These are phyloP conservation scores for Discoglossus pictus DNA, from an alignment of 2,797 vertebrate species.

Conservation along the genomic window DNA sequence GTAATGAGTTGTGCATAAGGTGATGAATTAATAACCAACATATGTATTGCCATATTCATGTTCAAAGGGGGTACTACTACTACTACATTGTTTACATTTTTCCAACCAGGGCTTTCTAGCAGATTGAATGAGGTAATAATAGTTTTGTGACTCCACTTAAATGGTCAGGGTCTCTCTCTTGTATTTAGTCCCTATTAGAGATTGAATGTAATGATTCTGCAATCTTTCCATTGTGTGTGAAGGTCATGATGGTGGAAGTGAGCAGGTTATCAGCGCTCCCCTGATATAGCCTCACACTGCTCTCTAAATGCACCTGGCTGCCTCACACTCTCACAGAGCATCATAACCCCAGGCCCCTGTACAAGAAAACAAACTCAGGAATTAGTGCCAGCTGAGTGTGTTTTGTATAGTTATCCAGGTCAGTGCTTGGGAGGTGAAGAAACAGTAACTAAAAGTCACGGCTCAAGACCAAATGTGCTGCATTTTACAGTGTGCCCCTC, in stretches of 20 bases:
- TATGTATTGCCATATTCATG: no score
- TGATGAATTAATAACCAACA: no score
- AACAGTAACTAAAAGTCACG: conserved; percentile 48
- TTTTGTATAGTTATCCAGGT: conserved; percentile 47
- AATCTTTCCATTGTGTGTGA: conserved; percentile 48
- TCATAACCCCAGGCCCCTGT: conserved; percentile 56
- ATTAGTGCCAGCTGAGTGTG: conserved; percentile 55
- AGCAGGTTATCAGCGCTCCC: conserved; percentile 56
- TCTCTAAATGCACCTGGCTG: conserved; percentile 64
- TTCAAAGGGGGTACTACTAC: no score
- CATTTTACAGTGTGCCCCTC: conserved; percentile 4
- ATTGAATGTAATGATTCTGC: no score
- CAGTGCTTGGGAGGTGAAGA: conserved; percentile 30
- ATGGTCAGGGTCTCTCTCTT: no score
- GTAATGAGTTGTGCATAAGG: no score
- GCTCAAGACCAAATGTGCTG: conserved; percentile 26
- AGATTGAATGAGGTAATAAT: no score
- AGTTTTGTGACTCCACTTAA: no score
- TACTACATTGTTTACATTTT: no score
- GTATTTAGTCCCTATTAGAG: no score
- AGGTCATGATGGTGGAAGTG: conserved; percentile 62
- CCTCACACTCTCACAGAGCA: conserved; percentile 52
- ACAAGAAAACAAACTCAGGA: conserved; percentile 56
- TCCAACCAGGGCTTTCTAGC: no score
- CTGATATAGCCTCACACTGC: conserved; percentile 58